phyloP scores from a whole-genome alignment of 2,888 invertebrate species.

The Limnephilus rhombicus region DNA sequence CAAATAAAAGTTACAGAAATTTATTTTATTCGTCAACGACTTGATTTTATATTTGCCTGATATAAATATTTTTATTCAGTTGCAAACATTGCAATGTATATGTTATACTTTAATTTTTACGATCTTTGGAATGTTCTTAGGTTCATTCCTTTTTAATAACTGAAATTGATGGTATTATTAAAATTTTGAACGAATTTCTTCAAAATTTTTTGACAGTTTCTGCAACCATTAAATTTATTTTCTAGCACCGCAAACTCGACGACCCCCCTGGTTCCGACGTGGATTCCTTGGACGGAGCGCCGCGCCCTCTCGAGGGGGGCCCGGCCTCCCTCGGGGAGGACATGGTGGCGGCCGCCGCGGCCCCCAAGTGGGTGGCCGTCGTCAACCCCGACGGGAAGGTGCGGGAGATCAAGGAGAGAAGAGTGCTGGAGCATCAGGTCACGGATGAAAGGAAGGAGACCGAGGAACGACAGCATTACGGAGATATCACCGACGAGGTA shows the following conservation, averaged over 20 bases:
- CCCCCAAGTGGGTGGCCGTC: conserved; percentile 76
- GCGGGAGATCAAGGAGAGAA: conserved; percentile 88
- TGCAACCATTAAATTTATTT: conserved; percentile 55
- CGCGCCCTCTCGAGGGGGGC: conserved; percentile 66
- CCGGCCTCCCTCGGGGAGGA: conserved; percentile 70
- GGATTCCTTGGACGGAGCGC: conserved; percentile 68
- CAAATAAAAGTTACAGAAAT: no score
- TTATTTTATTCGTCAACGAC: no score
- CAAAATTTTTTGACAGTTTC: background rate
- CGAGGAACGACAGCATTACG: conserved; percentile 89
- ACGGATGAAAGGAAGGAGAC: conserved; percentile 89
- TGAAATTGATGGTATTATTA: no score
- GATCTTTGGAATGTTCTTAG: no score
- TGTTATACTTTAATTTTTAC: no score
- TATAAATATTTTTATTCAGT: no score
- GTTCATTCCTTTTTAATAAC: no score
- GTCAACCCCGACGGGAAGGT: conserved; percentile 87
- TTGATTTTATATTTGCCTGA: no score
- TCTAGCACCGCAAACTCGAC: conserved; percentile 75
- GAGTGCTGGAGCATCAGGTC: conserved; percentile 89
- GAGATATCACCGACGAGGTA: conserved; percentile 93
- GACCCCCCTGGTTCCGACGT: conserved; percentile 71
- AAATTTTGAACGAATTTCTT: no score
- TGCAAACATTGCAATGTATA: no score
- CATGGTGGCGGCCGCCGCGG: conserved; percentile 68